Evolutionary conservation across 2,797 vertebrate species (phyloP).

Genomic region (Arnoldichthys spilopterus): DNA sequence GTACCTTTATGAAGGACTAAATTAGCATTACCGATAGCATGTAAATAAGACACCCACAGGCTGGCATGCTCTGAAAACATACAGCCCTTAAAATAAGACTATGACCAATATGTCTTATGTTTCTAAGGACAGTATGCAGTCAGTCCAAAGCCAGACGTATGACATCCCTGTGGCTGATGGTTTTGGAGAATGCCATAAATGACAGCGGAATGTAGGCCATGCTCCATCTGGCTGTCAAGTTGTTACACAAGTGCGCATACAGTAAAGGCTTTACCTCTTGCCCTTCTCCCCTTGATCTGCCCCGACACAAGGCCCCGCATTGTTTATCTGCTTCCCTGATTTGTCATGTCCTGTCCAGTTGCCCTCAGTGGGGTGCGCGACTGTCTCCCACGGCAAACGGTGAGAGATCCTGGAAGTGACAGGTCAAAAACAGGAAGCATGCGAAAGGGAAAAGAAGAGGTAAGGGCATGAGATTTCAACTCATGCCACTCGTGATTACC

Average conservation of each 20-base stretch:
- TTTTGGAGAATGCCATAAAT: neutral
- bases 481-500: neutral
- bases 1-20: neutral
- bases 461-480: slow-evolving; percentile 5
- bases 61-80: neutral
- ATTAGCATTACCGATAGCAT: neutral
- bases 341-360: slow-evolving; percentile 5
- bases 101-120: neutral
- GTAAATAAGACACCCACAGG: neutral
- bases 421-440: slow-evolving; percentile 21
- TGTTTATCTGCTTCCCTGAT: slow-evolving; percentile 15
- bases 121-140: neutral
- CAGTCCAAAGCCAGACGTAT: neutral
- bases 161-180: neutral
- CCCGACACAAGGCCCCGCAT: neutral
- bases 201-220: neutral
- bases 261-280: neutral
- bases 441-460: neutral
- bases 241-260: neutral
- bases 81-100: neutral
- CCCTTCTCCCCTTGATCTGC: neutral
- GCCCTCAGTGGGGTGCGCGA: neutral
- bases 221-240: neutral
- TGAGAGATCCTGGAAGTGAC: slow-evolving; percentile 20
- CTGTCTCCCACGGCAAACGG: neutral